Evolutionary conservation across 2,888 invertebrate species (phyloP).

Genomic region (Cephus runcator): DNA sequence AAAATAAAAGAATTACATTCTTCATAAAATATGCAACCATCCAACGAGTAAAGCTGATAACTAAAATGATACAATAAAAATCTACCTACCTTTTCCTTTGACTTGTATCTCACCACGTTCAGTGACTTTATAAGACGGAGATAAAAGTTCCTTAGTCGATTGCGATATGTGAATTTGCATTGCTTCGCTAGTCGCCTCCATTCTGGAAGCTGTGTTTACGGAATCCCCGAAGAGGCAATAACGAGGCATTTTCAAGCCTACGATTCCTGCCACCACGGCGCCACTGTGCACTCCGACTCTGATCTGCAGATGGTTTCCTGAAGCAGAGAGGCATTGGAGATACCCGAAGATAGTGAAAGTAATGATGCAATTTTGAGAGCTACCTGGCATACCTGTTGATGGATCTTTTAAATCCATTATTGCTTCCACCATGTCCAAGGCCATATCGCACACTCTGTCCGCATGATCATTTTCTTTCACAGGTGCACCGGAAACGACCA

Average conservation of each 20-base stretch:
- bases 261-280: conserved; percentile 92
- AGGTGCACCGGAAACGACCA: conserved; percentile 97
- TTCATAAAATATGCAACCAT: not conserved
- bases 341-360: not conserved
- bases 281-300: conserved; percentile 91
- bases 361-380: not conserved
- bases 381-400: conserved; percentile 76
- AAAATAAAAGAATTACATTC: not conserved
- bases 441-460: conserved; percentile 94
- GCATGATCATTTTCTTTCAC: conserved; percentile 91
- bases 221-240: conserved; percentile 88
- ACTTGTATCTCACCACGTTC: conserved; percentile 89
- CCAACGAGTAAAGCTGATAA: not conserved
- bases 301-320: conserved; percentile 83
- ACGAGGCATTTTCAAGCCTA: conserved; percentile 92
- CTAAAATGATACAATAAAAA: not conserved
- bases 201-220: conserved; percentile 90
- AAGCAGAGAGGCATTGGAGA: conserved; percentile 13
- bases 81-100: conserved; percentile 83
- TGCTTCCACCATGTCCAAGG: conserved; percentile 94
- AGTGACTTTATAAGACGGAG: conserved; percentile 77
- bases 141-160: conserved; percentile 82
- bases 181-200: conserved; percentile 92
- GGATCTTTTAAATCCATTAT: conserved; percentile 93
- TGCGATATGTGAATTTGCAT: conserved; percentile 97